Evolutionary conservation across 2,113 vertebrate genomes (phyloP).

Genomic region (Eclectus roratus): DNA sequence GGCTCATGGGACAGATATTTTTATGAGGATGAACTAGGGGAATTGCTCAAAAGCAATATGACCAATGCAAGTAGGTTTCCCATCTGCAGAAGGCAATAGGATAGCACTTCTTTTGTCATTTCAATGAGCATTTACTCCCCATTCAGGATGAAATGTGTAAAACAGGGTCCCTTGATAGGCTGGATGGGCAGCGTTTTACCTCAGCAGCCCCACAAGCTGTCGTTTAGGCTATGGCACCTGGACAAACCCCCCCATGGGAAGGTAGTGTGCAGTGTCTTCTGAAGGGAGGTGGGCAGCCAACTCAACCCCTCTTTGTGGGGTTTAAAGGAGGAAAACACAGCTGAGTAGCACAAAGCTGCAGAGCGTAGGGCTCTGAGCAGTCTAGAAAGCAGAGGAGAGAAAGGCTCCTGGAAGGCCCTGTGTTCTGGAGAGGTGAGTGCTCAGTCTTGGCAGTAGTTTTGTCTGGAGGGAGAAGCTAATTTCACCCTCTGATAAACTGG

Average conservation of each 20-base stretch:
- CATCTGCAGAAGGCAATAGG: background rate
- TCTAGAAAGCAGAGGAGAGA: background rate
- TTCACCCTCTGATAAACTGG: background rate
- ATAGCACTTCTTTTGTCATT: background rate
- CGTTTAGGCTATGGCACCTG: background rate
- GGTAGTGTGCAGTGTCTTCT: background rate
- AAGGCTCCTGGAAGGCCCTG: background rate
- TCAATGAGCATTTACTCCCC: background rate
- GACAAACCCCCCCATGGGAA: background rate
- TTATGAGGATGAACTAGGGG: background rate
- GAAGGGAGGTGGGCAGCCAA: background rate
- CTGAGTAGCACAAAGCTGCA: background rate
- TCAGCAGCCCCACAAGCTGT: background rate
- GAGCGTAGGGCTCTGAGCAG: background rate
- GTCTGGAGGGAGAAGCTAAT: background rate
- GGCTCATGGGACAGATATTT: background rate
- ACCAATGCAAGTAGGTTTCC: background rate
- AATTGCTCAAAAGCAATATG: background rate
- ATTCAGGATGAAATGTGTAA: background rate
- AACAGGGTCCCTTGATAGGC: background rate
- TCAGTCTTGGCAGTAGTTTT: fast-evolving
- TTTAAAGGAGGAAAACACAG: background rate
- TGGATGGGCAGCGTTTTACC: background rate
- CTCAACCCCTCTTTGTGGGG: fast-evolving
- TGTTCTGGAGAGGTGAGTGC: background rate